These are phyloP conservation scores for Uria aalge DNA, from an alignment of 2,113 vertebrate species.

Conservation along the genomic window DNA sequence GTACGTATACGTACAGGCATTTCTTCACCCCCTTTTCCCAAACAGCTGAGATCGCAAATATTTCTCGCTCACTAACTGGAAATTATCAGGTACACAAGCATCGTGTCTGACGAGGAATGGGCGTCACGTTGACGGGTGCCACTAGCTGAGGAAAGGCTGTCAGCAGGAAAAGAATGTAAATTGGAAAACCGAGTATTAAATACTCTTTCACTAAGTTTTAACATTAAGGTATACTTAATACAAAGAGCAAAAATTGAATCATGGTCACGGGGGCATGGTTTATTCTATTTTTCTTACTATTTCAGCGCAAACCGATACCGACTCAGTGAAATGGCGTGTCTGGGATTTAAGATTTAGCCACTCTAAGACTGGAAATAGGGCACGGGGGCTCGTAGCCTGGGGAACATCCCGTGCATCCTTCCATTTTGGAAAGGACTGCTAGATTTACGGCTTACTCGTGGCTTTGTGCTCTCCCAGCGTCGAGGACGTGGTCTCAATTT, in stretches of 20 bases:
- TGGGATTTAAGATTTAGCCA: not conserved
- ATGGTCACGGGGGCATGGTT: not conserved
- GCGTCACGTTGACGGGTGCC: accelerated
- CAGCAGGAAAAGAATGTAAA: not conserved
- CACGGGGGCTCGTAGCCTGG: not conserved
- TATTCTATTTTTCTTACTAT: not conserved
- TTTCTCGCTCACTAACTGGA: not conserved
- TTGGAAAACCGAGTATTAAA: accelerated
- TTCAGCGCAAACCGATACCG: accelerated
- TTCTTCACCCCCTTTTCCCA: not conserved
- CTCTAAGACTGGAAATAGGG: accelerated
- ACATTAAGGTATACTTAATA: not conserved
- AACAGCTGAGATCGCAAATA: accelerated
- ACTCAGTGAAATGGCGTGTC: not conserved
- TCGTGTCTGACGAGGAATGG: accelerated
- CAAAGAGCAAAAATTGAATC: not conserved
- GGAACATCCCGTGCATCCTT: not conserved
- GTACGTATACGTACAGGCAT: too few species aligned
- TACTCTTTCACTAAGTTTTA: not conserved
- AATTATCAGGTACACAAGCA: accelerated
- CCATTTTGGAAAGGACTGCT: not conserved
- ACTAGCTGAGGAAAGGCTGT: not conserved
- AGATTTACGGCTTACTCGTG: not conserved
- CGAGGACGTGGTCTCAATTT: accelerated
- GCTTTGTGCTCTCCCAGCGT: not conserved